Evolutionary conservation across 2,113 vertebrate species (phyloP), one percentile per base, ranked within the genome.

Genomic region (Taxidea taxus): DNA sequence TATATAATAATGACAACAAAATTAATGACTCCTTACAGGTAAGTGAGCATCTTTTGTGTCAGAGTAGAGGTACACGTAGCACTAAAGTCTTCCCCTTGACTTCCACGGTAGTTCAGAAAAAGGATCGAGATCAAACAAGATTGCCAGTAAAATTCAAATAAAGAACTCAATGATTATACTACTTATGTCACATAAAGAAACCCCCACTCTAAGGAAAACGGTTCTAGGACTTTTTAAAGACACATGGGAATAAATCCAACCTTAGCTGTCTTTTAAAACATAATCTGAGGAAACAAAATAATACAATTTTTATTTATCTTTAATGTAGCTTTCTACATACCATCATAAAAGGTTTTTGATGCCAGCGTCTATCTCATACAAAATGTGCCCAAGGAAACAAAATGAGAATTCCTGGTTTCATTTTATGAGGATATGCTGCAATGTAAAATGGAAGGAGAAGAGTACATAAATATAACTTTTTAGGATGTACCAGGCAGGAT

Each of bases 141-240:
- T 82, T 58, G 92, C 68, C 34, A 97, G 94, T 88, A 97, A 95
- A 98, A 97, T 72, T 72, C 80, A 66, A 91, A 96, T 34, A 91
- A 91, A 94, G 94, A 72, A 97, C 96, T 94, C 85, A 37, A 15
- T 37, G 3, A 60, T 31, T 64, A 68, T 51, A 34, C 21, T 44
- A 87, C 6, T 39, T 60, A 31, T 21, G 81, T 98, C 34, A 54
- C 60, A 31, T 2, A 12, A 60, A 91, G 7, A 56, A 72, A 42
- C 4, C 8, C 4, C 34, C 37, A 62, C 16, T 86, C 21, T 66
- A 42, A 84, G 37, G 42, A 89, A 95, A 94, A 92, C 49, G 4
- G 47, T 80, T 86, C 77, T n/a, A 31, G 14, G 23, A 64, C 34
- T 58, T 95, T 89, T 85, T 78, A 70, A 90, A 93, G 58, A 87